These are phyloP conservation scores for Cossypha heuglini DNA, from an alignment of 2,797 vertebrate species.

Conservation along the genomic window DNA sequence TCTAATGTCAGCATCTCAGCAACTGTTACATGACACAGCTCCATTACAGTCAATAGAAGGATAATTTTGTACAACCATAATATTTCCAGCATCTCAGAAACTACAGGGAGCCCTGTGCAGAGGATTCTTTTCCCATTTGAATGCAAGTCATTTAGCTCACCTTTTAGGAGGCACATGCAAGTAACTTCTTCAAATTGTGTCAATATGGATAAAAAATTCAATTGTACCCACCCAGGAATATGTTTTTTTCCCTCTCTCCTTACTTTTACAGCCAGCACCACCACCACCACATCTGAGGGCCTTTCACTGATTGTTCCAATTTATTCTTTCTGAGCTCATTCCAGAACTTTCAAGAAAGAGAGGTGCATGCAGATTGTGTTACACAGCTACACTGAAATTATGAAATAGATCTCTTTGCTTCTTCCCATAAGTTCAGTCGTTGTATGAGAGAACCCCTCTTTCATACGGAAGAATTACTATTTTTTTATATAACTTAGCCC, in stretches of 20 bases:
- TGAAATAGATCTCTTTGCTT: not conserved
- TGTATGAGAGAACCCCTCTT: not conserved
- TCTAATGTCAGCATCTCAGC: not conserved
- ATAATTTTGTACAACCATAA: not conserved
- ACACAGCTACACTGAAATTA: not conserved
- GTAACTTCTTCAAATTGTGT: not conserved
- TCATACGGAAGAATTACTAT: not conserved
- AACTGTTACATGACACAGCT: not conserved
- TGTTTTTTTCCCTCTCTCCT: not conserved
- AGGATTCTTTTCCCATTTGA: not conserved
- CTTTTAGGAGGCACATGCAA: not conserved
- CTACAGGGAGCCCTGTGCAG: not conserved
- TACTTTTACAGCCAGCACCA: not conserved
- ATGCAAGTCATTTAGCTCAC: not conserved
- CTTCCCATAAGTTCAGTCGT: fast-evolving
- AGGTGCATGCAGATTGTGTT: fast-evolving
- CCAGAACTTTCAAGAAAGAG: not conserved
- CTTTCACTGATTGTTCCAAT: not conserved
- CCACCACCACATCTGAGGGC: not conserved
- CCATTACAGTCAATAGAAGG: not conserved
- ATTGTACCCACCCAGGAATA: fast-evolving
- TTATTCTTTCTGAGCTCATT: not conserved
- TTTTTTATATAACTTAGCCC: not conserved
- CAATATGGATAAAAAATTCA: not conserved
- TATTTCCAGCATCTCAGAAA: not conserved